Conservation (phyloP, 2,113 vertebrate species). For the Oncorhynchus gorbuscha region DNA sequence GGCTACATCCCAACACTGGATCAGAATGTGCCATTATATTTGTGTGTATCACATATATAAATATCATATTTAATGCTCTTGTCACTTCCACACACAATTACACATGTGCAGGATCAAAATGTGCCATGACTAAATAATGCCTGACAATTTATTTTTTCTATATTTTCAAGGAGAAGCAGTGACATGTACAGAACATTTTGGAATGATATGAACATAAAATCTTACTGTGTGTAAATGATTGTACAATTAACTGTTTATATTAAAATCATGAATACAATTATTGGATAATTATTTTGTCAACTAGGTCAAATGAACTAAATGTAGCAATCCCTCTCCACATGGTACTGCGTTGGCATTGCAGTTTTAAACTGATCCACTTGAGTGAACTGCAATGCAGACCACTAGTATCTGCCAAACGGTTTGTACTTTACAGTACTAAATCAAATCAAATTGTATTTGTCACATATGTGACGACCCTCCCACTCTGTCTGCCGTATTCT, state of each 20-base stretch:
- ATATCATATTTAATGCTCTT: conserved; percentile 35
- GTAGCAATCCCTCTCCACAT: no score
- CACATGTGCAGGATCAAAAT: conserved; percentile 75
- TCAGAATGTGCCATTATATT: conserved; percentile 75
- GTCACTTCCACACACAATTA: not conserved
- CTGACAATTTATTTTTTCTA: conserved; percentile 84
- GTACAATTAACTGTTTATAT: conserved; percentile 98
- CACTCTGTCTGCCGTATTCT: no score
- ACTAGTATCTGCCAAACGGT: no score
- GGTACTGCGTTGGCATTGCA: no score
- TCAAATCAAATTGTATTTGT: no score
- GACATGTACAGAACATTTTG: conserved; percentile 86
- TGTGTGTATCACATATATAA: conserved; percentile 58
- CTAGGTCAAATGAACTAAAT: no score
- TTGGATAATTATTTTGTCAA: conserved; percentile 64
- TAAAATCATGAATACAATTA: conserved; percentile 93
- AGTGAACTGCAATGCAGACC: no score
- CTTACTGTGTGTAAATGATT: conserved; percentile 94
- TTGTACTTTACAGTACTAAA: no score
- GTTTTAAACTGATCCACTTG: no score
- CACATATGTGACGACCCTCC: no score
- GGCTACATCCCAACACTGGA: conserved; percentile 73
- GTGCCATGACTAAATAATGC: conserved; percentile 76
- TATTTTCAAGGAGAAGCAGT: conserved; percentile 87
- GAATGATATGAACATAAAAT: conserved; percentile 80